Conservation (phyloP, 2,888 invertebrate genomes). For the Nemoura dubitans region DNA sequence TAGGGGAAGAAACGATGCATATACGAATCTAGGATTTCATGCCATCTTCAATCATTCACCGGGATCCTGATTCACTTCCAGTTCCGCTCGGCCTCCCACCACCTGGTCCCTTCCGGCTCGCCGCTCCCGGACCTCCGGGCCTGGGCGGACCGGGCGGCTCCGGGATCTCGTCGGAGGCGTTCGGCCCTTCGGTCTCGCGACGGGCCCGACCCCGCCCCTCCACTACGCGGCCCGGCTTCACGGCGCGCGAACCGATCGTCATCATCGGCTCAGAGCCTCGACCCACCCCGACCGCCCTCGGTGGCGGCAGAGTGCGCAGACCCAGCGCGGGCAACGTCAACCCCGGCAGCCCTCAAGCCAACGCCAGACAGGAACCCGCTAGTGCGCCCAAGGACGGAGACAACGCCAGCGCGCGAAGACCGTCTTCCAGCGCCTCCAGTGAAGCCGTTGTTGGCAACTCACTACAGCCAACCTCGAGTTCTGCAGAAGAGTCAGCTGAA, state of each 20-base stretch:
- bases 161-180: constrained; percentile 23
- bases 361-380: too few species aligned
- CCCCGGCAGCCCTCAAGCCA: too few species aligned
- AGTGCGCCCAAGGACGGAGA: too few species aligned
- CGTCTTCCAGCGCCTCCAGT: too few species aligned
- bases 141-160: neutral
- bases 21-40: too few species aligned
- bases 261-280: neutral
- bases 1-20: too few species aligned
- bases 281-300: neutral
- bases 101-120: neutral
- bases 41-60: too few species aligned
- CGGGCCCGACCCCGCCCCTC: neutral
- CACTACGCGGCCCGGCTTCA: neutral
- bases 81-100: neutral
- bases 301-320: neutral
- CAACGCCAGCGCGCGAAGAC: too few species aligned
- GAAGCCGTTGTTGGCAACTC: too few species aligned
- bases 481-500: too few species aligned
- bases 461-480: too few species aligned
- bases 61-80: neutral
- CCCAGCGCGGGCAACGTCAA: neutral
- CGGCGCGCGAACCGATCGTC: neutral
- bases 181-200: constrained; percentile 8
- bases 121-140: neutral